Evolutionary conservation across 2,113 vertebrate genomes (phyloP), one percentile per base, ranked within the genome.

Genomic region (Delphinus delphis): DNA sequence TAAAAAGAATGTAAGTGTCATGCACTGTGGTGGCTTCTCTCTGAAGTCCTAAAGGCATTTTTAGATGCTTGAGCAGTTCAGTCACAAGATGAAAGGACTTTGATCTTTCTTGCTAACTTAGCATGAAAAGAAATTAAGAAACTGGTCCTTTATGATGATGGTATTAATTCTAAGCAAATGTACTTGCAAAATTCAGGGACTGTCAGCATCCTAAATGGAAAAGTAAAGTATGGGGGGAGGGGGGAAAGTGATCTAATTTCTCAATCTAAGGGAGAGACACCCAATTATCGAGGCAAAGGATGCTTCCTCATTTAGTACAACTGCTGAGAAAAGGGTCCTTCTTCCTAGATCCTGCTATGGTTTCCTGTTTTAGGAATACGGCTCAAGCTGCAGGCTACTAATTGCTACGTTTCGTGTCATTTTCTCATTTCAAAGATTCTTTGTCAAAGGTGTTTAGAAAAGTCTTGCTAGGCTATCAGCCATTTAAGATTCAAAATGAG

Each of bases 31-130:
- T 28, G 8, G 73, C 82, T 97, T 96, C 96, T 97, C 80, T 97
- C 23, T 97, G 38, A 98, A 95, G 90, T 94, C 96, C 97, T 93
- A 47, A 92, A 98, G 95, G 97, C 62, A 88, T 97, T 98, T 98
- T 96, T 92, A 97, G 96, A 95, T 97, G 87, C 79, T 97, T 96
- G 62, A 93, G 95, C 77, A 96, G 84, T 98, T 98, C 85, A 92
- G 95, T 98, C 96, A 95, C 58, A 94, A 97, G 77, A 96, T 26
- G 38, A 93, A 63, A 74, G 94, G 79, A 71, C 91, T 98, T 98
- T 95, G 96, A 98, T 98, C 96, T 98, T 88, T 91, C 86, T 50
- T 96, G 94, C 85, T 98, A 97, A 97, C 63, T 97, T 81, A 84
- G 70, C 77, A 86, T 83, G 88, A 95, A 97, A 98, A 97, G 41